Evolutionary conservation across 2,797 vertebrate genomes (phyloP).

Genomic region (Bradypodion ventrale): DNA sequence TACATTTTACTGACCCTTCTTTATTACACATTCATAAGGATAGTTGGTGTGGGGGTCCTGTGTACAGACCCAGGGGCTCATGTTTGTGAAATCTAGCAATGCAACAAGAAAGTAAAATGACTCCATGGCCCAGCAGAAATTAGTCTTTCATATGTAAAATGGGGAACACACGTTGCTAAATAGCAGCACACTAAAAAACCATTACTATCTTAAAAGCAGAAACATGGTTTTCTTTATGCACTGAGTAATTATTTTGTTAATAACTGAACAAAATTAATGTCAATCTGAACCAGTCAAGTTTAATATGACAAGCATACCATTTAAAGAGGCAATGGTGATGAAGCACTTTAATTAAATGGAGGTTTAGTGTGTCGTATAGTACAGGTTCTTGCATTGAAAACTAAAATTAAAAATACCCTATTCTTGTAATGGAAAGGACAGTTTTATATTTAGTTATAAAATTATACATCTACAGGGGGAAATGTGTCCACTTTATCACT

Average conservation of each 20-base stretch:
- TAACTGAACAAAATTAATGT: too few relatives aligned
- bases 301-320: too few relatives aligned
- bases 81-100: neutral
- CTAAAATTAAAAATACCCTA: too few relatives aligned
- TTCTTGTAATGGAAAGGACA: neutral
- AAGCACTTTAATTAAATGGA: neutral
- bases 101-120: neutral
- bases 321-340: too few relatives aligned
- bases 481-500: neutral
- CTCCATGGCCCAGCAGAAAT: constrained; percentile 21
- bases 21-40: too few relatives aligned
- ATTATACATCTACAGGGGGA: neutral
- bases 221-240: too few relatives aligned
- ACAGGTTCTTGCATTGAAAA: neutral
- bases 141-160: constrained; percentile 9
- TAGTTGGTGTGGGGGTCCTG: too few relatives aligned
- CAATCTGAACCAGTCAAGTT: too few relatives aligned
- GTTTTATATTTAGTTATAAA: neutral
- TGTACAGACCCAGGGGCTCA: too few relatives aligned
- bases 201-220: neutral
- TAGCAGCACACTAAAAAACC: constrained; percentile 42
- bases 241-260: too few relatives aligned
- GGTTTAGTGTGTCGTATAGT: neutral
- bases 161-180: constrained; percentile 14
- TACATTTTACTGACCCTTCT: neutral